Conservation (phyloP, 2,888 invertebrate species). For the Busseola fusca region DNA sequence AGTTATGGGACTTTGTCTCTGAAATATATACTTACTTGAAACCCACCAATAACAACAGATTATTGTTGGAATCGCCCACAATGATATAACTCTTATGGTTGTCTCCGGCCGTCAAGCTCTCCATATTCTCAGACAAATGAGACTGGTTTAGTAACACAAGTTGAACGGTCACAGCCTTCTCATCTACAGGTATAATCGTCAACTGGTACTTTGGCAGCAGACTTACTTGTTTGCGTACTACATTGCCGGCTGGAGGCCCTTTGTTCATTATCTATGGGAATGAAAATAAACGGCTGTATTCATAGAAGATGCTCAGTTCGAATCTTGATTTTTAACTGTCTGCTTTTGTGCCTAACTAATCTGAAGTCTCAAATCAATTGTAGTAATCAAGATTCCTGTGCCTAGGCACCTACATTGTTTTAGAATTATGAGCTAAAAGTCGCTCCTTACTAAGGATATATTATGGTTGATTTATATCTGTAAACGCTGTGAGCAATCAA, state of each 20-base stretch:
- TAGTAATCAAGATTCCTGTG: not conserved
- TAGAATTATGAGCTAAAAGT: not conserved
- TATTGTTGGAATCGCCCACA: conserved; percentile 91
- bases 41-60: conserved; percentile 87
- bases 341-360: not conserved
- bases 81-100: conserved; percentile 89
- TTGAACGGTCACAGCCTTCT: conserved; percentile 74
- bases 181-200: conserved; percentile 74
- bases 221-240: conserved; percentile 89
- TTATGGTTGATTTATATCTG: not conserved
- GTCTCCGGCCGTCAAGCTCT: conserved; percentile 82
- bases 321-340: not conserved
- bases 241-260: conserved; percentile 92
- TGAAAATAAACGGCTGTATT: conserved; percentile 1
- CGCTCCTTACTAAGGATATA: not conserved
- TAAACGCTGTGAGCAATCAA: not conserved
- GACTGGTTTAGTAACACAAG: conserved; percentile 82
- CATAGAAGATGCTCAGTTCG: not conserved
- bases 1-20: not conserved
- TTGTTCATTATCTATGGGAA: conserved; percentile 91
- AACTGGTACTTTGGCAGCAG: conserved; percentile 91
- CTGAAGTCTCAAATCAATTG: not conserved
- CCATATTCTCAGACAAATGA: conserved; percentile 80
- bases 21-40: conserved; percentile 85
- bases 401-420: not conserved